Percentiles rank a stretch among this genome's conserved stretches.
Evolutionary conservation across 2,797 vertebrate genomes (phyloP).

Genomic region (Balearica regulorum): DNA sequence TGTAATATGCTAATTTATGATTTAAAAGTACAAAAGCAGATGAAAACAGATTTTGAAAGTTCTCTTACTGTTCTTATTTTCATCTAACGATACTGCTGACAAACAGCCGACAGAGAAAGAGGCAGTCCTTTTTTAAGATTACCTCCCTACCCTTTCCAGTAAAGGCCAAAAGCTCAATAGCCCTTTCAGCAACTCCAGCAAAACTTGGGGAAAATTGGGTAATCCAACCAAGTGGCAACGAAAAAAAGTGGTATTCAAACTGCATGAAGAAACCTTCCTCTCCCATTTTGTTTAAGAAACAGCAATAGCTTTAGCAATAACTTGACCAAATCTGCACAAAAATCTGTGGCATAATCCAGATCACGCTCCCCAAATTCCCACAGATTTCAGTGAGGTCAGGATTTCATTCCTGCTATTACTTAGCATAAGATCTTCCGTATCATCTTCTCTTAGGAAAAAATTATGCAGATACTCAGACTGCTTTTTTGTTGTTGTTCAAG

Average conservation of each 20-base stretch:
- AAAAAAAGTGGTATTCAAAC: not conserved
- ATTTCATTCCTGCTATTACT: not conserved
- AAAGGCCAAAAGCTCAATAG: not conserved
- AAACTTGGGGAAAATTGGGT: not conserved
- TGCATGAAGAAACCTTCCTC: not conserved
- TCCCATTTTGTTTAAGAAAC: not conserved
- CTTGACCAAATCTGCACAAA: not conserved
- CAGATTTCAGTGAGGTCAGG: not conserved
- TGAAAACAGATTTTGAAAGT: not conserved
- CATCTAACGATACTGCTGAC: not conserved
- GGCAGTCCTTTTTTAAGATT: not conserved
- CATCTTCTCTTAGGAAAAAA: not conserved
- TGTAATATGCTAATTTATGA: not conserved
- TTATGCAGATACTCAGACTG: not conserved
- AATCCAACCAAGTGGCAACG: not conserved
- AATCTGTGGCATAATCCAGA: not conserved
- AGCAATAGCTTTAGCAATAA: not conserved
- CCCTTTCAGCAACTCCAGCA: not conserved
- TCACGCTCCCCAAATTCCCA: not conserved
- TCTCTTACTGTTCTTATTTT: not conserved
- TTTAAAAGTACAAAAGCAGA: not conserved
- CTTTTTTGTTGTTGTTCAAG: not conserved
- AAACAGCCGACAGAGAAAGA: not conserved
- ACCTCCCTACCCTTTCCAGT: not conserved
- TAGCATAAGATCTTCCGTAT: not conserved